Evolutionary conservation across 1,140 invertebrate species (phyloP), one percentile per base, ranked within the genome.

Genomic region (Liolophura sinensis): DNA sequence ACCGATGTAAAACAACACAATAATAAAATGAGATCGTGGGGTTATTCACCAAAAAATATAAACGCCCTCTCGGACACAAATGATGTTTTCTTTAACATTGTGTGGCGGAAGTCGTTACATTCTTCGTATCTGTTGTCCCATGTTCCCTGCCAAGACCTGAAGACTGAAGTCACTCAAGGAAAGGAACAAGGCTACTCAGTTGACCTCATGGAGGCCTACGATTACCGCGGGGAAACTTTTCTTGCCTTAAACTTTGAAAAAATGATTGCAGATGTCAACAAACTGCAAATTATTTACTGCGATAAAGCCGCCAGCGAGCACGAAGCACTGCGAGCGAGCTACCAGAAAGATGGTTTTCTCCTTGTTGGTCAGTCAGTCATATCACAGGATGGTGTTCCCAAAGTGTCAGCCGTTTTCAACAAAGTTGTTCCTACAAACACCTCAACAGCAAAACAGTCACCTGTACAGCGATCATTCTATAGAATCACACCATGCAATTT

Each of bases 401-500:
- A 48, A 62, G 51, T 60, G 11, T 57, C 67, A 18, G 25, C 54
- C 6, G 59, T 66, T 46, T 59, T 24, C 56, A 60, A 65, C n/a
- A 66, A 20, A 57, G 47, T 27, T 11, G 49, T 11, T 18, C 9
- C 22, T 51, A 24, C 24, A n/a, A 1, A 4, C 22, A 15, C 18
- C 16, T 63, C 47, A 22, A 55, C 46, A 50, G 18, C 27, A 24
- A 25, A 27, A 49, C 46, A 46, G 18, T 54, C 40, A 20, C 25
- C 18, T 12, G 20, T 50, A 49, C 62, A 60, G 12, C 54, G 60
- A 11, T 64, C 67, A 49, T 73, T 63, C 60, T 52, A 68, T 14
- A 66, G 71, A 25, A 70, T 77, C 49, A 61, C 65, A 18, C 57
- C 65, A 24, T 73, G 73, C 18, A 72, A 70, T 54, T 77, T 77